phyloP scores from a whole-genome alignment of 2,113 vertebrate genomes.

The Cromileptes altivelis region DNA sequence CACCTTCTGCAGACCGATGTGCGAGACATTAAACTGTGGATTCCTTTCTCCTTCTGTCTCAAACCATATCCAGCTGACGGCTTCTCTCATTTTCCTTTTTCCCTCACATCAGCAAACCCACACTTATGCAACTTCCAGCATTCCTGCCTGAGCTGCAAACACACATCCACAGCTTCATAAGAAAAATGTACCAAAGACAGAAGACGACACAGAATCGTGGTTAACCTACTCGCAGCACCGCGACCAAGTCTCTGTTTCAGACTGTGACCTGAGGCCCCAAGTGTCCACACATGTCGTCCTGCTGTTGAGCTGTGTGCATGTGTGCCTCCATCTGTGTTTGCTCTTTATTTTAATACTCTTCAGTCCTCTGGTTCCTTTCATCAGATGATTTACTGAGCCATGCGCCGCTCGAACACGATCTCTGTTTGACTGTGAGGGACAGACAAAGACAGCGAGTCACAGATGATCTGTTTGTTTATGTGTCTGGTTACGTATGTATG shows the following conservation, averaged over 20 bases:
- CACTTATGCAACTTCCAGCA: conserved; percentile 28
- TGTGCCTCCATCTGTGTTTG: conserved; percentile 58
- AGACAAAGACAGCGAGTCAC: conserved; percentile 19
- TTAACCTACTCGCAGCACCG: neutral
- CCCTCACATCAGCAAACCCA: conserved; percentile 20
- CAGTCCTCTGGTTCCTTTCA: conserved; percentile 49
- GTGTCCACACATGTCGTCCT: conserved; percentile 19
- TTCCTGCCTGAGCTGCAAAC: neutral
- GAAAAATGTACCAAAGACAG: neutral
- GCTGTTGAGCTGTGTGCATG: conserved; percentile 35
- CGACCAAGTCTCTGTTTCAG: conserved; percentile 8
- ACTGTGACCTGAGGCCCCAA: conserved; percentile 26
- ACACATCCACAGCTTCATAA: neutral
- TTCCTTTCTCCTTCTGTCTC: neutral
- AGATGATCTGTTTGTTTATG: conserved; percentile 17
- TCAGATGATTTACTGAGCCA: conserved; percentile 43
- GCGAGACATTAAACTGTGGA: conserved; percentile 8
- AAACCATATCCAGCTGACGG: conserved; percentile 36
- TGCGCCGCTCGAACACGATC: conserved; percentile 33
- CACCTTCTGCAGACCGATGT: conserved; percentile 17
- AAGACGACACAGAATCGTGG: conserved; percentile 3
- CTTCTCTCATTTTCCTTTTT: conserved; percentile 1
- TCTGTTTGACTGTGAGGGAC: conserved; percentile 24
- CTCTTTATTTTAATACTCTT: conserved; percentile 57
- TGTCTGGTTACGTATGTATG: conserved; percentile 23